phyloP scores from a whole-genome alignment of 2,797 vertebrate species.

The Craterocephalus amniculus region DNA sequence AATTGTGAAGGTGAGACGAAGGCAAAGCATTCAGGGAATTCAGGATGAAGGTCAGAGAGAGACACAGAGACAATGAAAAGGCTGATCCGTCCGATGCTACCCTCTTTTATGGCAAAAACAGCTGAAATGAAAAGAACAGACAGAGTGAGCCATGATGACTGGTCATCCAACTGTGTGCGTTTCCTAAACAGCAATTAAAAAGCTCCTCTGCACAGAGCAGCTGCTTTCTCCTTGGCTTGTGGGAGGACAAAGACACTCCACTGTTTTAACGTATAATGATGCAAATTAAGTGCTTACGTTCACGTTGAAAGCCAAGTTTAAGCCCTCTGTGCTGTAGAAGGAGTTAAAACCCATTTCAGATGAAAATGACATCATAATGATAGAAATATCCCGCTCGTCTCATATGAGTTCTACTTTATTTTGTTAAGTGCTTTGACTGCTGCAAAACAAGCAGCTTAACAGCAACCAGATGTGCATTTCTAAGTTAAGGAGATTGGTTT shows the following conservation, averaged over 20 bases:
- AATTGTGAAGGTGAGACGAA: slow-evolving; percentile 38
- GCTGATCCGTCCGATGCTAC: slow-evolving; percentile 1
- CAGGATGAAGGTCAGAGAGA: slow-evolving; percentile 35
- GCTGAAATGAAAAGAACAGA: slow-evolving; percentile 27
- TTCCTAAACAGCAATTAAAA: slow-evolving; percentile 40
- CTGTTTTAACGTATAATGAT: slow-evolving; percentile 24
- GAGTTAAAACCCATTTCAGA: slow-evolving; percentile 13
- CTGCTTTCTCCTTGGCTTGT: slow-evolving; percentile 37
- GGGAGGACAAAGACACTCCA: slow-evolving; percentile 18
- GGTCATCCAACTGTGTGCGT: slow-evolving; percentile 28
- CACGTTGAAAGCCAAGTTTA: slow-evolving; percentile 20
- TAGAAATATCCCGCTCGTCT: slow-evolving; percentile 8
- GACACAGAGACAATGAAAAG: background rate
- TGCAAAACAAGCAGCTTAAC: background rate
- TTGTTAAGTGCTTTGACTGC: slow-evolving; percentile 2
- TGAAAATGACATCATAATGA: slow-evolving; percentile 7
- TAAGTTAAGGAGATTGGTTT: background rate
- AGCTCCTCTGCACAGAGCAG: slow-evolving; percentile 23
- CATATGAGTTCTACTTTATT: slow-evolving; percentile 6
- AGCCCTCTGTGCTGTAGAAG: background rate
- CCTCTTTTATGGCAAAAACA: slow-evolving; percentile 27
- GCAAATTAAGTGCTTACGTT: slow-evolving; percentile 35
- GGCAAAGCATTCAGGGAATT: slow-evolving; percentile 19
- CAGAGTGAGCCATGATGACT: slow-evolving; percentile 13
- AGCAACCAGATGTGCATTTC: background rate